Base-by-base conservation (phyloP, 2,888 invertebrate species). In the Carcina quercana region DNA sequence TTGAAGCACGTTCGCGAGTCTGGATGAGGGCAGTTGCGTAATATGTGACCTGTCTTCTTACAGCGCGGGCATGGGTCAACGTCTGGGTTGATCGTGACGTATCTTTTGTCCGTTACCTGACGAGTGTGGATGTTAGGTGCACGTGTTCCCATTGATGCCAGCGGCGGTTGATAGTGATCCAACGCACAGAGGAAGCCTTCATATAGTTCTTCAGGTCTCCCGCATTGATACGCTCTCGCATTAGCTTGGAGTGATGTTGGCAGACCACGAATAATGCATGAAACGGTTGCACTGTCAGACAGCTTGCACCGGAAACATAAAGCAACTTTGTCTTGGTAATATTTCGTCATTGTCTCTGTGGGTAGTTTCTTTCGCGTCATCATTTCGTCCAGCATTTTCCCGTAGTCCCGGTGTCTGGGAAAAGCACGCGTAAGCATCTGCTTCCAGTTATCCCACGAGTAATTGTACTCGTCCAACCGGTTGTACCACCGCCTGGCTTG, bases 291-390 rank as follows among this genome's bases (percentile, higher is more conserved):
- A 3, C 1, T n/a, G 15, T 52, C 41, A 0, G 42, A 37, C 8
- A 54, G 24, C 12, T 51, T 43, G 27, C 53, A 54, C 0, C 52
- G 42, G 13, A 40, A 47, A 22, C 53, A 54, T 46, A 53, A 42
- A 22, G 52, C 40, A 1, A 45, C 12, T 38, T 55, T 58, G 1
- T 54, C 50, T 24, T 58, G 54, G n/a, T 48, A 53, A 17, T 54
- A 56, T 22, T 54, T 47, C 0, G 49, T 53, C 50, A 53, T 53
- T 0, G 25, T 34, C 30, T 52, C 45, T 4, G 13, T 22, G 3
- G 37, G 29, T 19, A 45, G 8, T 30, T 53, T 51, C 22, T 35
- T 49, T 21, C 52, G 32, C 0, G 30, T 13, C n/a, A 50, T 19
- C 38, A 53, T 32, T 19, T 53, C 53, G 15, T 50, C 50, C 1